These are phyloP conservation scores for Catharus ustulatus DNA, from an alignment of 2,797 vertebrate genomes.

Conservation along the genomic window DNA sequence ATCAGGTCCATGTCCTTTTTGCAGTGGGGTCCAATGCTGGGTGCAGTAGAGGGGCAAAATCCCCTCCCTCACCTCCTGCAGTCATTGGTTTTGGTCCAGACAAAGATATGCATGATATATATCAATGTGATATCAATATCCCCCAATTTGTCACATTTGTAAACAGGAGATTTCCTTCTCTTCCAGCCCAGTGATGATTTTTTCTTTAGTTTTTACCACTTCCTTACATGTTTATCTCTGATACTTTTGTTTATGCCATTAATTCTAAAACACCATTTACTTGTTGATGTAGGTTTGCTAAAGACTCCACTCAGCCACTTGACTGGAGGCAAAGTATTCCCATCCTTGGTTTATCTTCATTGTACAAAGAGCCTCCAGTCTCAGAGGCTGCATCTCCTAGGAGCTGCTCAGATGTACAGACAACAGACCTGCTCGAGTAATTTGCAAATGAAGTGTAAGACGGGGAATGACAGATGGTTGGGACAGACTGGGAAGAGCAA, in stretches of 20 bases:
- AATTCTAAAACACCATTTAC: not conserved
- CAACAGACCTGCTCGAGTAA: conserved; percentile 19
- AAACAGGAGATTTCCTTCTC: not conserved
- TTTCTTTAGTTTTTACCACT: not conserved
- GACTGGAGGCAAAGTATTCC: rapidly evolving
- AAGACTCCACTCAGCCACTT: not conserved
- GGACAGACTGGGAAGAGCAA: conserved; percentile 14
- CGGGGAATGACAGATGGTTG: not conserved
- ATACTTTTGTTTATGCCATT: not conserved
- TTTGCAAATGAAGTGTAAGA: conserved; percentile 42
- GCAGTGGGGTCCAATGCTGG: not conserved
- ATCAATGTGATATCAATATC: not conserved
- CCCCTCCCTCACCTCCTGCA: not conserved
- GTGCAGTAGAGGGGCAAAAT: not conserved
- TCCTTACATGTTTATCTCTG: not conserved
- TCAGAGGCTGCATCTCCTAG: not conserved
- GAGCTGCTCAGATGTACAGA: not conserved
- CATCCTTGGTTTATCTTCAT: not conserved
- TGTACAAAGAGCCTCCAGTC: not conserved
- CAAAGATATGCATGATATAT: not conserved
- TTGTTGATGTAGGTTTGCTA: not conserved
- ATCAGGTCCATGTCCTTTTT: not conserved
- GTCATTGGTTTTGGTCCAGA: not conserved
- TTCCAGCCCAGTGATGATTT: not conserved
- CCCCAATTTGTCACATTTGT: not conserved